Evolutionary conservation across 2,888 invertebrate genomes (phyloP).

Genomic region (Hydrotaea diabolus): DNA sequence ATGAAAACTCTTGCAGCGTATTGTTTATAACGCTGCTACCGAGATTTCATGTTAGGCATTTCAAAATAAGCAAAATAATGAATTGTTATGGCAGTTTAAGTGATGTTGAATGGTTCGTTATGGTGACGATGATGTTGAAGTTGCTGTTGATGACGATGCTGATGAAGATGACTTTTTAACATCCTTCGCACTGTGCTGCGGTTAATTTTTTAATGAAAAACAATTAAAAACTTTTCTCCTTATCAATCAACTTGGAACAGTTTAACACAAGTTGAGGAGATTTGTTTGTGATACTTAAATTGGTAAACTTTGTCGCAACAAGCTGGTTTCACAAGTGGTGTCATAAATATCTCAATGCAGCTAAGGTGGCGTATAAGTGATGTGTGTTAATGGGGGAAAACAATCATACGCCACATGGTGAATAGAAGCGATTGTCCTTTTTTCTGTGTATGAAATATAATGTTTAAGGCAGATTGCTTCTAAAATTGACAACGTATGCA

Average conservation of each 20-base stretch:
- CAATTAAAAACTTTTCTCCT: conserved; percentile 42
- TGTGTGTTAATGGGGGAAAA: conserved; percentile 7
- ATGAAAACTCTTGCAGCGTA: background rate
- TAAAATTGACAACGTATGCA: too few species aligned
- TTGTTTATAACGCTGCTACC: background rate
- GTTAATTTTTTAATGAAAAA: conserved; percentile 44
- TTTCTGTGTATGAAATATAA: too few species aligned
- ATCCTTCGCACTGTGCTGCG: conserved; percentile 6
- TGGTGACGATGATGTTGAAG: conserved; percentile 18
- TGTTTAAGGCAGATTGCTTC: too few species aligned
- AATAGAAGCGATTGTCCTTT: too few species aligned
- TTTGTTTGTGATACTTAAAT: background rate
- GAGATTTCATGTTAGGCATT: background rate
- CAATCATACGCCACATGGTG: background rate
- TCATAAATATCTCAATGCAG: background rate
- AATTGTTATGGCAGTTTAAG: conserved; percentile 44
- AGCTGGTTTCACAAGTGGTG: too few species aligned
- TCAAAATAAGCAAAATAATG: conserved; percentile 13
- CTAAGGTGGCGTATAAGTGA: background rate
- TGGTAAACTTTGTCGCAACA: background rate
- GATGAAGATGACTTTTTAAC: conserved; percentile 22
- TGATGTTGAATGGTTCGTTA: background rate
- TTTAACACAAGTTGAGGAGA: background rate
- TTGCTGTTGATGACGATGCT: background rate
- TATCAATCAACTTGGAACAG: background rate